Conservation (phyloP, 2,797 vertebrate genomes). For the Sebastolobus altivelis region DNA sequence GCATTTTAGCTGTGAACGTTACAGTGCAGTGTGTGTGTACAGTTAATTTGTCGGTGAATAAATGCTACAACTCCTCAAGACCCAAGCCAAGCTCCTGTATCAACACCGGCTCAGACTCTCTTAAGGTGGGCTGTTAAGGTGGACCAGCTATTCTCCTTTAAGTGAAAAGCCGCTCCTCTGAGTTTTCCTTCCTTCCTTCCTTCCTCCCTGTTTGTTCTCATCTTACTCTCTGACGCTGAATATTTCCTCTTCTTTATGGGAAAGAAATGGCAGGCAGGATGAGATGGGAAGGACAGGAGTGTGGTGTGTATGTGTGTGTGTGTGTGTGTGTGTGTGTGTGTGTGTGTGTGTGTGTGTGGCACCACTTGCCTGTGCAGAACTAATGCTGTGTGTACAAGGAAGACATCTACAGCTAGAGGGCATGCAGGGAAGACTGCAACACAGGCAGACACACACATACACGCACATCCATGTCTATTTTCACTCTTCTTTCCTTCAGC, state of each 20-base stretch:
- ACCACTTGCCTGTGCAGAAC: conserved; percentile 1
- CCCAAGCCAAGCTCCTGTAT: no score
- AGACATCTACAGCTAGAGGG: conserved; percentile 49
- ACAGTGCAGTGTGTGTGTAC: no score
- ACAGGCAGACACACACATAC: conserved; percentile 20
- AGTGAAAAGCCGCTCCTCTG: no score
- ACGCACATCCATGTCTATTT: conserved; percentile 43
- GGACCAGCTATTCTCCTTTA: no score
- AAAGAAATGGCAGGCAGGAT: conserved; percentile 11
- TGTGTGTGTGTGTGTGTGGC: background rate
- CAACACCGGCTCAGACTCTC: no score
- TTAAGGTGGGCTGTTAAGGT: no score
- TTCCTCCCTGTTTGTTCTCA: conserved; percentile 20
- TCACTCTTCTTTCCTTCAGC: conserved; percentile 37
- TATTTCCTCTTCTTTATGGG: conserved; percentile 25
- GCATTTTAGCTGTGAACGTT: no score
- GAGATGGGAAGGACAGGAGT: background rate
- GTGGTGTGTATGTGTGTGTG: conserved; percentile 2
- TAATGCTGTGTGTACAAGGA: conserved; percentile 24
- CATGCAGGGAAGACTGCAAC: conserved; percentile 53
- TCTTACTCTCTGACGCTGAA: conserved; percentile 26
- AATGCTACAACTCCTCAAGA: no score
- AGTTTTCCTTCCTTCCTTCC: background rate
- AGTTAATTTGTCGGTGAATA: no score
- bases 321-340: conserved; percentile 22